These are phyloP conservation scores for Myodes glareolus DNA, from an alignment of 2,113 vertebrate species.

Conservation along the genomic window DNA sequence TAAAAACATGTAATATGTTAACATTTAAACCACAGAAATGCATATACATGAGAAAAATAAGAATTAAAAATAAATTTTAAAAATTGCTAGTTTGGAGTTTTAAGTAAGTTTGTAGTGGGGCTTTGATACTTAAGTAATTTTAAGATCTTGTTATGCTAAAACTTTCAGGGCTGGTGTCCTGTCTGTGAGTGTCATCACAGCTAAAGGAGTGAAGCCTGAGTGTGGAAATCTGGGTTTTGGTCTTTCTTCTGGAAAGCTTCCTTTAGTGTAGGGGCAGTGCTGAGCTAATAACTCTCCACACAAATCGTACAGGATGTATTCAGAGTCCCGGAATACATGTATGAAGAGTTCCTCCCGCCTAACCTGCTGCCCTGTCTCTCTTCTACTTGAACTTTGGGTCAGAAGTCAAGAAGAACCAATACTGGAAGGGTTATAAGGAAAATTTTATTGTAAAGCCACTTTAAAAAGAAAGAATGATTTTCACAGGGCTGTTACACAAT, in stretches of 20 bases:
- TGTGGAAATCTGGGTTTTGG: constrained; percentile 5
- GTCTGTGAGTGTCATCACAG: constrained; percentile 13
- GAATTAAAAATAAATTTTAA: constrained; percentile 62
- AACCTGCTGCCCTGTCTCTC: neutral
- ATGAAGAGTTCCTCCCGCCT: neutral
- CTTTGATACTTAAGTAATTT: constrained; percentile 63
- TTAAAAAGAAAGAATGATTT: constrained; percentile 34
- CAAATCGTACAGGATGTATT: neutral
- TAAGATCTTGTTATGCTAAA: constrained; percentile 31
- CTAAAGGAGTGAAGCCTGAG: constrained; percentile 39
- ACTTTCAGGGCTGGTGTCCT: constrained; percentile 16
- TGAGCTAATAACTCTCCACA: constrained; percentile 29
- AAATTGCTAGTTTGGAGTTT: constrained; percentile 41
- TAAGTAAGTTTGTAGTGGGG: constrained; percentile 50
- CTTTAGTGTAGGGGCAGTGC: constrained; percentile 39
- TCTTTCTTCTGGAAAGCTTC: constrained; percentile 57
- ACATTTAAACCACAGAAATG: constrained; percentile 63
- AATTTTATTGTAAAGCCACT: constrained; percentile 60
- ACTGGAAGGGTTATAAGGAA: constrained; percentile 53
- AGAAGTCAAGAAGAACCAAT: constrained; percentile 48
- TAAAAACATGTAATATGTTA: constrained; percentile 57
- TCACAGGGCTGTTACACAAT: constrained; percentile 30
- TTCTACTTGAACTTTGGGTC: constrained; percentile 16
- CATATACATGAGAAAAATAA: constrained; percentile 55
- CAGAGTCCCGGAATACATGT: constrained; percentile 12